These are phyloP conservation scores for Phoronis australis DNA, from an alignment of 2,888 invertebrate genomes.

Conservation along the genomic window DNA sequence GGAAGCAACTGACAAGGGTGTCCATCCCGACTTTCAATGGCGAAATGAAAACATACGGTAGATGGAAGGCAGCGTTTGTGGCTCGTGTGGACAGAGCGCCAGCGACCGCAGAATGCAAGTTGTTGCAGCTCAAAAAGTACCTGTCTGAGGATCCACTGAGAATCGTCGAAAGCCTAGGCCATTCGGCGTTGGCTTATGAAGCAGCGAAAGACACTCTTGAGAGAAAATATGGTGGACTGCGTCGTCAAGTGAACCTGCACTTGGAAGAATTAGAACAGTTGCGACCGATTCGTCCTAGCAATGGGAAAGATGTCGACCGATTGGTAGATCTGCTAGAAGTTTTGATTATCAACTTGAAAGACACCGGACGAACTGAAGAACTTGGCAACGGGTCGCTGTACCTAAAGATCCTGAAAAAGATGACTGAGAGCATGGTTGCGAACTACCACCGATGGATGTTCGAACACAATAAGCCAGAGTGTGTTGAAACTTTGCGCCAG, in stretches of 20 bases:
- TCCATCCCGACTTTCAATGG: too few relatives aligned
- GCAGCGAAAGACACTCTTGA: conserved; percentile 10
- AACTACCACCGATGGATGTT: conserved; percentile 5
- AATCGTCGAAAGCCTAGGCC: too few relatives aligned
- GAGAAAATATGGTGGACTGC: conserved; percentile 8
- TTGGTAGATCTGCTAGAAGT: conserved; percentile 9
- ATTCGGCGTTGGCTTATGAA: conserved; percentile 10
- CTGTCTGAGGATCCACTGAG: too few relatives aligned
- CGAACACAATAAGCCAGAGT: conserved; percentile 4
- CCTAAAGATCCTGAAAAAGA: conserved; percentile 5
- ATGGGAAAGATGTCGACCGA: conserved; percentile 5
- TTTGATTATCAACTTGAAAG: conserved; percentile 8
- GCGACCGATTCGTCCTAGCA: conserved; percentile 3
- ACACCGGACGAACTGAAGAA: conserved; percentile 4
- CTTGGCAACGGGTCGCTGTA: conserved; percentile 5
- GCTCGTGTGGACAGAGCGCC: conserved; percentile 9
- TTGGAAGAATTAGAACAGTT: too few relatives aligned
- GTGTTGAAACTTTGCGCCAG: conserved; percentile 5
- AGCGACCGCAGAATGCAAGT: conserved; percentile 12
- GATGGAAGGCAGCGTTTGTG: conserved; percentile 12
- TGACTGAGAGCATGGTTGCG: conserved; percentile 5
- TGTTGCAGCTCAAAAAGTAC: conserved; percentile 12
- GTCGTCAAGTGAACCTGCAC: conserved; percentile 4
- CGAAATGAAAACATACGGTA: conserved; percentile 8
- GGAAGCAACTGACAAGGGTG: too few relatives aligned